phyloP scores from a whole-genome alignment of 2,113 vertebrate species.

The Brachypodius melanocephalos region DNA sequence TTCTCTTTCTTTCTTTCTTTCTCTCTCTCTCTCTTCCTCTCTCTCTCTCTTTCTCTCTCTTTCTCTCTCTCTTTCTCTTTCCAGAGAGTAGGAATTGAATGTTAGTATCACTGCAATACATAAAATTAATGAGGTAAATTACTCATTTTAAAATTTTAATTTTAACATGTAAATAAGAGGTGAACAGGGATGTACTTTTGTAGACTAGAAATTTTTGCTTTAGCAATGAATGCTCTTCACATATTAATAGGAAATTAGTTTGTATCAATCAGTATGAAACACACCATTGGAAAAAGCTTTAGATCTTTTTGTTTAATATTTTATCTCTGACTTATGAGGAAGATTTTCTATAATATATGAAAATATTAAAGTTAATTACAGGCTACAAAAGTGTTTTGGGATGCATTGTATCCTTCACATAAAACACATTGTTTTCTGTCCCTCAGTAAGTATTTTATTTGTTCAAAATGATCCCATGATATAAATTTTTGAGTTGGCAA shows the following conservation, averaged over 20 bases:
- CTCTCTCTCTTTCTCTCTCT: too few relatives aligned
- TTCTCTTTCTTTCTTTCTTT: too few relatives aligned
- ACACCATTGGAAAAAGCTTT: not conserved
- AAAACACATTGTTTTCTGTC: not conserved
- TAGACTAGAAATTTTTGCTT: not conserved
- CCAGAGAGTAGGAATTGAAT: not conserved
- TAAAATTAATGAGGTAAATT: not conserved
- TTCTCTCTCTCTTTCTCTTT: not conserved
- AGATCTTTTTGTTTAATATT: not conserved
- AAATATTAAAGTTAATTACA: not conserved
- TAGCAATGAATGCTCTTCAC: not conserved
- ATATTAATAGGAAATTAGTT: not conserved
- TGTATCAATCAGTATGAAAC: not conserved
- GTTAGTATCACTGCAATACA: not conserved
- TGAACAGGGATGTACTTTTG: not conserved
- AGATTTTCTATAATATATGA: not conserved
- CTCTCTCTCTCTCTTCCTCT: accelerated
- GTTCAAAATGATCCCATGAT: not conserved
- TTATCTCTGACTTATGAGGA: not conserved
- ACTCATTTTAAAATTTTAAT: not conserved
- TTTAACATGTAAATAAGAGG: not conserved
- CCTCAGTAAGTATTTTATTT: conserved; percentile 1
- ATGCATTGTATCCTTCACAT: not conserved
- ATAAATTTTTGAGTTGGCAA: conserved; percentile 3
- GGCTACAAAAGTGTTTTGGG: not conserved